Percentiles rank a stretch among this genome's conserved stretches.
Evolutionary conservation across 2,797 vertebrate genomes (phyloP).

Genomic region (Capromys pilorides): DNA sequence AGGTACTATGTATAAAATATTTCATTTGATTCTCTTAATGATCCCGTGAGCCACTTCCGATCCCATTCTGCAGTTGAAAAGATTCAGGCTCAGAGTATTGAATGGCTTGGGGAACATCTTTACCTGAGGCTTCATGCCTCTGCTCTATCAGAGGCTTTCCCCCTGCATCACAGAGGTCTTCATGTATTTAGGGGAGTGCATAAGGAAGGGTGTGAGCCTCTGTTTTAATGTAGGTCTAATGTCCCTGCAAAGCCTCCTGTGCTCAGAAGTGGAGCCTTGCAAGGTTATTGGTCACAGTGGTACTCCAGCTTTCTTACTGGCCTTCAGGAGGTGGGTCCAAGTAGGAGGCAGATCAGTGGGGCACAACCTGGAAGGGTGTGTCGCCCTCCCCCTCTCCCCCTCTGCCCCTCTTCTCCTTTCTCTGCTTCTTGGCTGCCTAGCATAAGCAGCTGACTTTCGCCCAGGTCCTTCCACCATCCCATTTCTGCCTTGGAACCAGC

Average conservation of each 20-base stretch:
- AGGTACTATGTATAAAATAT: background rate
- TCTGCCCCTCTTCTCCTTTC: background rate
- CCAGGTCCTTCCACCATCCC: background rate
- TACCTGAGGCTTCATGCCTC: background rate
- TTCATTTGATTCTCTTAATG: background rate
- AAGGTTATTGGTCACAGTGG: background rate
- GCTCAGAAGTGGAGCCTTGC: background rate
- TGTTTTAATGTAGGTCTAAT: background rate
- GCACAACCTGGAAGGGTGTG: background rate
- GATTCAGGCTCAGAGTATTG: background rate
- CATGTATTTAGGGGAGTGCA: background rate
- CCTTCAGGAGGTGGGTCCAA: background rate
- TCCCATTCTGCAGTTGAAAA: background rate
- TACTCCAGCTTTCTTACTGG: background rate
- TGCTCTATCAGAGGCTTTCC: background rate
- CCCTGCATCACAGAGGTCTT: background rate
- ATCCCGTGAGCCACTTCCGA: background rate
- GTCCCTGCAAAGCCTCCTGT: background rate
- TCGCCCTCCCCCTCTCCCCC: too few relatives aligned
- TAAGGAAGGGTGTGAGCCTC: background rate
- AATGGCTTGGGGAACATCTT: background rate
- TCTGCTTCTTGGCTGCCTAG: background rate
- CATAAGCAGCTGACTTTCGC: background rate
- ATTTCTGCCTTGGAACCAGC: background rate
- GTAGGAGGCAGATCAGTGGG: background rate